Evolutionary conservation across 53 echinoderm and acorn worm genomes (phyloP).

Genomic region (Apostichopus leukothele): DNA sequence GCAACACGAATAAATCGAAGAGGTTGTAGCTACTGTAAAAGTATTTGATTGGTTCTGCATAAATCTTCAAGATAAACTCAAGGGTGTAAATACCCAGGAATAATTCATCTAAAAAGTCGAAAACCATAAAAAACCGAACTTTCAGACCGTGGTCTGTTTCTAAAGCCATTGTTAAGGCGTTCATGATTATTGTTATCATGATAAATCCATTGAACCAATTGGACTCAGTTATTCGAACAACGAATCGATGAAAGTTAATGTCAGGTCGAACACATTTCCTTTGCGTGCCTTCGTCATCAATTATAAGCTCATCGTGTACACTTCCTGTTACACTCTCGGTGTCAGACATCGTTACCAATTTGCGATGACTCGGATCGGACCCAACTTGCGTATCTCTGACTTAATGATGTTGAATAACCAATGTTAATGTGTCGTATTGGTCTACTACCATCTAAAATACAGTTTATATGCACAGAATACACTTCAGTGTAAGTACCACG

Average conservation of each 20-base stretch:
- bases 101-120: slow-evolving; percentile 74
- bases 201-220: slow-evolving; percentile 82
- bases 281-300: slow-evolving; percentile 79
- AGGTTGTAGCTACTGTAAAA: slow-evolving; percentile 97
- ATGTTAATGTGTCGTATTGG: no score
- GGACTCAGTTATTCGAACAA: slow-evolving; percentile 79
- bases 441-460: no score
- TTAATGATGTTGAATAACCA: no score
- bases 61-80: slow-evolving; percentile 96
- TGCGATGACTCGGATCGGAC: no score
- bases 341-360: background rate
- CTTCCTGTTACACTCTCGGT: background rate
- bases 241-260: slow-evolving; percentile 65
- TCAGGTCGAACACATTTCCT: slow-evolving; percentile 74
- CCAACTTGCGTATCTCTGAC: no score
- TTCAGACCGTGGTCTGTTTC: slow-evolving; percentile 78
- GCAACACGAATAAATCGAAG: slow-evolving; percentile 81
- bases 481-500: no score
- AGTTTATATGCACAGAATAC: no score
- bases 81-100: slow-evolving; percentile 89
- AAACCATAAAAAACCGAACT: slow-evolving; percentile 43
- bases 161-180: slow-evolving; percentile 88
- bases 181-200: slow-evolving; percentile 89
- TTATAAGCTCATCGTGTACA: slow-evolving; percentile 58
- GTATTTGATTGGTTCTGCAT: slow-evolving; percentile 89